Conservation (phyloP, 2,113 vertebrate species). For the Channa argus region DNA sequence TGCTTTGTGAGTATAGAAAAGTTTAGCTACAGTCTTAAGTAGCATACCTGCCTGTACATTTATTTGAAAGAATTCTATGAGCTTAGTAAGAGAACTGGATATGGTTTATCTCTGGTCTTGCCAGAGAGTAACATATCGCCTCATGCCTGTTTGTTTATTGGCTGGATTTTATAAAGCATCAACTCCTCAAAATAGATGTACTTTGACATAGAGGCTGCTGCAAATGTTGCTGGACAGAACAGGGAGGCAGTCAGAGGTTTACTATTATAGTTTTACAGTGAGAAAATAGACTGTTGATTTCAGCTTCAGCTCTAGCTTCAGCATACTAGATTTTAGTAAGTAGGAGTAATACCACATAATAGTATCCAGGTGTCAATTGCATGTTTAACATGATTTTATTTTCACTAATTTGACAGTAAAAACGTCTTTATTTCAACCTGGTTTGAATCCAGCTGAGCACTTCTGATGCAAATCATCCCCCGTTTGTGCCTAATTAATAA, state of each 20-base stretch:
- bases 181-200: conserved; percentile 67
- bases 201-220: conserved; percentile 9
- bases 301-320: neutral
- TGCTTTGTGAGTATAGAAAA: neutral
- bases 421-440: neutral
- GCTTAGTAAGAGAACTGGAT: neutral
- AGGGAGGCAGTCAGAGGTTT: conserved; percentile 26
- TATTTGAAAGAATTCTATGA: neutral
- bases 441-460: neutral
- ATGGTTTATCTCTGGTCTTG: conserved; percentile 22
- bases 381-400: neutral
- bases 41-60: too few relatives aligned
- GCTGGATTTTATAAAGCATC: conserved; percentile 55
- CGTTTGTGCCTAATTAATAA: neutral
- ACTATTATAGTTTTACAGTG: conserved; percentile 29
- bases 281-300: conserved; percentile 35
- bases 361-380: neutral
- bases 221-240: conserved; percentile 44
- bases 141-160: conserved; percentile 58
- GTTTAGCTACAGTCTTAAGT: neutral
- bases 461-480: neutral
- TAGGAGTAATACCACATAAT: neutral
- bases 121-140: conserved; percentile 22
- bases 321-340: neutral
- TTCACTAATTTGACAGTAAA: neutral